phyloP scores from a whole-genome alignment of 2,888 invertebrate species.

The Trissonchulus latispiculum region DNA sequence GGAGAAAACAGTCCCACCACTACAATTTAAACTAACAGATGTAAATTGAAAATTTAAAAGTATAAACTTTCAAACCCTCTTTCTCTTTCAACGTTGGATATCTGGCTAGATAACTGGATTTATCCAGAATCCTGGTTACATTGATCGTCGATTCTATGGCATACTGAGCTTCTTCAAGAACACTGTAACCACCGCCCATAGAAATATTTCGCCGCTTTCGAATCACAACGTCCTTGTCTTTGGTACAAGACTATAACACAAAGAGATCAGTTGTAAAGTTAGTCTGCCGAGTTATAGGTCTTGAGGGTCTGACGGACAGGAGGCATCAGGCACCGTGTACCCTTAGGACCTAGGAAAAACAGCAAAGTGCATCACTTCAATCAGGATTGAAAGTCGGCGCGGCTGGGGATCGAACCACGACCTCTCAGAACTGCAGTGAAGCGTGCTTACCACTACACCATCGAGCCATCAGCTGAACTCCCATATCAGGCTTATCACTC shows the following conservation, averaged over 20 bases:
- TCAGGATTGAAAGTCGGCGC: too few species aligned
- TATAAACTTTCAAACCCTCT: not conserved
- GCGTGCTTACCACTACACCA: too few species aligned
- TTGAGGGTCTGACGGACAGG: too few species aligned
- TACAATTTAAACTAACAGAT: too few species aligned
- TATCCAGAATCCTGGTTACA: not conserved
- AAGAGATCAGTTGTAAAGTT: not conserved
- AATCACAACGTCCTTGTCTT: not conserved
- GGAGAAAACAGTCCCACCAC: too few species aligned
- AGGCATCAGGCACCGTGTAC: too few species aligned
- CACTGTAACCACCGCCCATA: not conserved
- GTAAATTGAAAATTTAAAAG: too few species aligned
- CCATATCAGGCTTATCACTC: too few species aligned
- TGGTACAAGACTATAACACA: not conserved
- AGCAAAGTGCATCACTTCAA: not conserved
- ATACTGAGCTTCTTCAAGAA: not conserved
- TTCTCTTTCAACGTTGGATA: not conserved
- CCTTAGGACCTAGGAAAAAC: not conserved
- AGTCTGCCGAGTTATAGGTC: too few species aligned
- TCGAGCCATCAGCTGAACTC: too few species aligned
- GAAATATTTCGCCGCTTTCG: not conserved
- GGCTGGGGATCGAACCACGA: too few species aligned
- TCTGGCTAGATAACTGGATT: not conserved
- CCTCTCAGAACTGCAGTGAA: too few species aligned
- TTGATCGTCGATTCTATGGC: not conserved